Percentiles rank a stretch among this genome's conserved stretches.
These are phyloP conservation scores for Dinomys branickii DNA, from an alignment of 2,113 vertebrate species.

Conservation along the genomic window DNA sequence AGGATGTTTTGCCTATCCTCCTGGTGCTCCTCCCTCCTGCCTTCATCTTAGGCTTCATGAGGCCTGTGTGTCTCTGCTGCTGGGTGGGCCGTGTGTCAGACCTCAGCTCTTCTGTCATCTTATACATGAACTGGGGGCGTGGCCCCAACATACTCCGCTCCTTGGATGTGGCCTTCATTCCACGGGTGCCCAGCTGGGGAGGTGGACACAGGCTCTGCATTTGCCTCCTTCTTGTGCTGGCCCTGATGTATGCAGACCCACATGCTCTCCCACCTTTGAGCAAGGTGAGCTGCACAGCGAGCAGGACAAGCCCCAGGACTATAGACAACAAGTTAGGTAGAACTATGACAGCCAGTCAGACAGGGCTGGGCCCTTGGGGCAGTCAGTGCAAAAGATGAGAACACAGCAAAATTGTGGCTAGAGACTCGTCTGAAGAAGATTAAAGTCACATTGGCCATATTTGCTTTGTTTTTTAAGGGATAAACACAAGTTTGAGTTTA, in stretches of 20 bases:
- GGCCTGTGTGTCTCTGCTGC: not conserved
- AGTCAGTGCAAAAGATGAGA: not conserved
- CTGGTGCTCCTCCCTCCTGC: not conserved
- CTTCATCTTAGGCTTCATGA: not conserved
- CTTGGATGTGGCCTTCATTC: not conserved
- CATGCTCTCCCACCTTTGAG: not conserved
- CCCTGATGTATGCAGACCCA: not conserved
- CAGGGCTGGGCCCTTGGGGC: not conserved
- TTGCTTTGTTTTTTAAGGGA: too few relatives aligned
- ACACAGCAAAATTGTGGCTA: not conserved
- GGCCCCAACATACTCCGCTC: not conserved
- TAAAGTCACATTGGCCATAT: too few relatives aligned
- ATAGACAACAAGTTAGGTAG: not conserved
- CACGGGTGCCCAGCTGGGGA: not conserved
- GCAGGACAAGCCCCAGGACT: not conserved
- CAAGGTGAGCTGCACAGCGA: not conserved
- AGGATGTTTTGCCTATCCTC: not conserved
- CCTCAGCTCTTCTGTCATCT: not conserved
- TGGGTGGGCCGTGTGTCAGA: not conserved
- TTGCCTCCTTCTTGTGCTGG: not conserved
- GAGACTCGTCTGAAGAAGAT: not conserved
- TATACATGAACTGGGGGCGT: not conserved
- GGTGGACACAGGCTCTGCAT: not conserved
- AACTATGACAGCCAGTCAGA: not conserved
- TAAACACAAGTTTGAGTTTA: too few relatives aligned